Conservation (phyloP, 2,797 vertebrate genomes). For the Pangasius sanitwongsei region DNA sequence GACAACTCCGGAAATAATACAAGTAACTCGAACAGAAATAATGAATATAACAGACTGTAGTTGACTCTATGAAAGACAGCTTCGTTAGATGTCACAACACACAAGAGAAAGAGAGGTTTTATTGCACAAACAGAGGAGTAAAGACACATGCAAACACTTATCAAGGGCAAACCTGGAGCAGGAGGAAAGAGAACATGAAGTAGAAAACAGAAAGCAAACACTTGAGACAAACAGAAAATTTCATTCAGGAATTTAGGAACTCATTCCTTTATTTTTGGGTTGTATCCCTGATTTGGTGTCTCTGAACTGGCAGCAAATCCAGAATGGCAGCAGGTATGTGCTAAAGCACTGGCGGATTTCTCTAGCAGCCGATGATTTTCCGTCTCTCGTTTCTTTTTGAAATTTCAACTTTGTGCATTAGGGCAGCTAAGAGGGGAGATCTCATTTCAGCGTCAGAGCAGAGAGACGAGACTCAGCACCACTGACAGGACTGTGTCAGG, state of each 20-base stretch:
- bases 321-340: not conserved
- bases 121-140: not conserved
- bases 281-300: not conserved
- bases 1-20: not conserved
- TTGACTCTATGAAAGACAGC: not conserved
- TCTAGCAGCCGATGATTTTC: not conserved
- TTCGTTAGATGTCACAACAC: too few relatives aligned
- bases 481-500: constrained; percentile 72
- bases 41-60: too few relatives aligned
- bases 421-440: constrained; percentile 67
- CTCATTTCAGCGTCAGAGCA: constrained; percentile 70
- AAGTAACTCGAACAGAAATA: not conserved
- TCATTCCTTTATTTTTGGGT: not conserved
- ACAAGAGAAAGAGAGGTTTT: not conserved
- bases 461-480: constrained; percentile 70
- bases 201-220: not conserved
- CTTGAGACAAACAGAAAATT: not conserved
- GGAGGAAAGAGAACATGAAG: not conserved
- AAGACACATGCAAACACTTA: not conserved
- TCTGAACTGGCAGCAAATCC: not conserved
- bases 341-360: not conserved
- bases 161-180: not conserved
- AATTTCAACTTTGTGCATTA: constrained; percentile 67
- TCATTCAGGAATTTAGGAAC: not conserved
- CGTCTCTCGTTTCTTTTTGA: not conserved